Evolutionary conservation across 2,888 invertebrate genomes (phyloP), one percentile per base, ranked within the genome.

Genomic region (Mesodorylaimus sp.): DNA sequence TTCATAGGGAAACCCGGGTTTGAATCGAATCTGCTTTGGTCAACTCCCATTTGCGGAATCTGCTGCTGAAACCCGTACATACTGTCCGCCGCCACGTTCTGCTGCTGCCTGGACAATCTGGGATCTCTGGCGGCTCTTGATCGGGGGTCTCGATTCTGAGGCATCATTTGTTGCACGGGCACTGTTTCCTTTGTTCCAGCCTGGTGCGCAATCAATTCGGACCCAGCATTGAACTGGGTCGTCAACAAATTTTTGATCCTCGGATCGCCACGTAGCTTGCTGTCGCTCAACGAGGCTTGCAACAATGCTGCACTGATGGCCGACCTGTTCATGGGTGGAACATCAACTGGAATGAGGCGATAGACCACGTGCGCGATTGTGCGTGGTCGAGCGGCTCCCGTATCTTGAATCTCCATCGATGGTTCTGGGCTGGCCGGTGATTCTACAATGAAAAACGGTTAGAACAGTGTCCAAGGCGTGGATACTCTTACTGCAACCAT

Each of bases 401-500:
- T 24, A n/a, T 7, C 23, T 7, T 5, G 7, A 32, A 3, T n/a
- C 5, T 3, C 24, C 16, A 10, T 2, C 24, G n/a, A 2, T 2
- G 48, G 51, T 21, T 50, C 49, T 19, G 52, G 52, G 37, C 47
- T 47, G 10, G 51, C 51, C 27, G 51, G 51, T 5, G 51, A 51
- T 41, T 51, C 51, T 32, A 45, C 50, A 37, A 36, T 32, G 45
- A 10, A 2, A 41, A 41, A 41, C 10, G 16, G 36, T 32, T 32
- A 10, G 16, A 10, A 10, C 36, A 32, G 10, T 32, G 36, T n/a
- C n/a, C n/a, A n/a, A n/a, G n/a, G n/a, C n/a, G n/a, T n/a, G n/a
- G n/a, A n/a, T n/a, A n/a, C n/a, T n/a, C n/a, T n/a, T n/a, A n/a
- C n/a, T n/a, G n/a, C n/a, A n/a, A n/a, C n/a, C n/a, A n/a, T n/a